Base-by-base conservation (phyloP, 2,113 vertebrate species). In the Gobius niger region DNA sequence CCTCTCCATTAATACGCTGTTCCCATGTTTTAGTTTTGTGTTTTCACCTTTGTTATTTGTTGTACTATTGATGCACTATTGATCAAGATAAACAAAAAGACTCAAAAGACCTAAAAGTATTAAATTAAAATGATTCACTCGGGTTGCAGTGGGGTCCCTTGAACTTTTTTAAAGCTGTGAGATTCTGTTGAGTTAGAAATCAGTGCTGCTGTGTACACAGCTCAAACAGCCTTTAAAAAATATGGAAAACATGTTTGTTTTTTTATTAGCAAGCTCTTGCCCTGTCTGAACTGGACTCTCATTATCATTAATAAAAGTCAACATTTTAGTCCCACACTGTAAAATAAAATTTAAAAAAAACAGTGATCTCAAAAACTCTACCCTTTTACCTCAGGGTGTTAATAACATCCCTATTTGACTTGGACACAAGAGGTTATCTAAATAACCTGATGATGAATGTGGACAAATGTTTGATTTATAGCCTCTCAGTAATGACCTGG, bases 1-100 rank as follows among this genome's bases (percentile, higher is more conserved):
- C n/a, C n/a, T n/a, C n/a, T n/a, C n/a, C n/a, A n/a, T n/a, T n/a
- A n/a, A 24, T 24, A 1, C 3, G 3, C 24, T 24, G 24, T 24
- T 24, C 24, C 24, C 3, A 24, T 24, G 24, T 24, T 24, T 24
- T 24, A 24, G 24, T 24, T 24, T 24, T 24, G 24, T 24, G 24
- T 24, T 24, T 24, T 24, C 24, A 24, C 24, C 24, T 24, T 24
- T 24, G 24, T 24, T 24, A n/a, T n/a, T n/a, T n/a, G 1, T 24
- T 24, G 24, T 24, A 24, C 24, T 24, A 24, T 24, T 24, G 81
- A 76, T 89, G 90, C 89, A 75, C 74, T 89, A 91, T 90, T 83
- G 91, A 92, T 91, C 81, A 76, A 75, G 73, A 78, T 72, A 73
- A 67, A 78, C 72, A 46, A 71, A 75, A 75, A 81, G 88, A 87